Base-by-base conservation (phyloP, 2,113 vertebrate species). In the Pundamilia nyererei region DNA sequence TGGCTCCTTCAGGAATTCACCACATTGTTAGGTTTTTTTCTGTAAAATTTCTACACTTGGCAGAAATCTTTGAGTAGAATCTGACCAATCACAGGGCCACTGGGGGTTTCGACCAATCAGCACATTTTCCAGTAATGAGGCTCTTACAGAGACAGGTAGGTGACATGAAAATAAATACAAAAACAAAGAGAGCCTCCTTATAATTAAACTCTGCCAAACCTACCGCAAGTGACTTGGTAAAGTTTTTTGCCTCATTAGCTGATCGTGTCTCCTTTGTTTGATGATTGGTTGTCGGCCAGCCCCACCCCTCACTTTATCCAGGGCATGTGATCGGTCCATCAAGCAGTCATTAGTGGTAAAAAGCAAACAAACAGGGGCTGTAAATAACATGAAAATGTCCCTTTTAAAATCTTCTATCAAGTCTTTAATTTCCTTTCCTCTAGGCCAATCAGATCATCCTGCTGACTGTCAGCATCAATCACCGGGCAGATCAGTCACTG, bases 1-100 rank as follows among this genome's bases (percentile, higher is more conserved):
- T 92, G 89, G 80, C 60, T 88, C 79, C 86, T 26, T 42, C 17
- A 85, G 84, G 84, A 88, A 75, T 88, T 91, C 26, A 24, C 6
- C 40, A 29, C 19, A 68, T 82, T 77, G 15, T 54, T 9, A 3
- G 33, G 5, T 53, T 54, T 11, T 4, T 38, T 56, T 31, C 26
- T 62, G 47, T 60, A 56, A 83, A 87, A 87, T 82, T 31, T 85
- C 79, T 83, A 31, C 72, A 80, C 47, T 83, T 85, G 80, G 82
- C 88, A 86, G 47, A 26, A 87, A 54, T 26, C n/a, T 29, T 53
- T 6, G 55, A 81, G 55, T 29, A 13, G 49, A 72, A 83, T 31
- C 49, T 26, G 47, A 80, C 87, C 79, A 90, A 87, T 90, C 84
- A 70, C 5, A 21, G 2, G 9, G 11, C 75, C 3, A 17, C n/a